Conservation (phyloP, 2,797 vertebrate genomes). For the Euphonia xanthogaster region DNA sequence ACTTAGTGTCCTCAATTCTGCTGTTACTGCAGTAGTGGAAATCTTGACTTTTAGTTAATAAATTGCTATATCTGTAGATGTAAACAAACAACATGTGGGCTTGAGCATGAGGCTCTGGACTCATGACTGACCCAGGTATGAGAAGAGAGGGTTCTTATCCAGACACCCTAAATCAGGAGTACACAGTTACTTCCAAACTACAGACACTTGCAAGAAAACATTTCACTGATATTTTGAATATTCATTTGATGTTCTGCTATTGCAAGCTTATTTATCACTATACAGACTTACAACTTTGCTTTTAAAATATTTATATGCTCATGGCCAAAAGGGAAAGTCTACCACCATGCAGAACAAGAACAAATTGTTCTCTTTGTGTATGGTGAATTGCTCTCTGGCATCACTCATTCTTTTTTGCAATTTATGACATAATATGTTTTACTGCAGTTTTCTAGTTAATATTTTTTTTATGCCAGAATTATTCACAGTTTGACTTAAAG, state of each 20-base stretch:
- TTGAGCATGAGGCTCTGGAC: neutral
- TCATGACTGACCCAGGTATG: fast-evolving
- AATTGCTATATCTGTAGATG: neutral
- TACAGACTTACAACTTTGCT: neutral
- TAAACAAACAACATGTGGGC: neutral
- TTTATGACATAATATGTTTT: constrained; percentile 16
- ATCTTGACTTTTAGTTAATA: neutral
- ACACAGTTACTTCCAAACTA: neutral
- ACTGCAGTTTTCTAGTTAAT: constrained; percentile 9
- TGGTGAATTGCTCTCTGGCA: neutral
- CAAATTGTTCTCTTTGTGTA: neutral
- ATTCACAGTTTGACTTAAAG: constrained; percentile 14
- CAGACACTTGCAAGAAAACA: neutral
- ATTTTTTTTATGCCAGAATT: neutral
- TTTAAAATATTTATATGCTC: neutral
- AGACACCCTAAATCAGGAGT: neutral
- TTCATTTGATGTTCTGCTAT: neutral
- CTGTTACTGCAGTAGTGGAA: neutral
- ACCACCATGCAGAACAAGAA: neutral
- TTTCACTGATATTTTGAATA: neutral
- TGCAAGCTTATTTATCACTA: neutral
- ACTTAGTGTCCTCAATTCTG: neutral
- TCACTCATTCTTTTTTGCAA: neutral
- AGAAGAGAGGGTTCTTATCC: neutral
- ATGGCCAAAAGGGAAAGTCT: neutral